Conservation (phyloP, 2,888 invertebrate species). For the Papilio protenor region DNA sequence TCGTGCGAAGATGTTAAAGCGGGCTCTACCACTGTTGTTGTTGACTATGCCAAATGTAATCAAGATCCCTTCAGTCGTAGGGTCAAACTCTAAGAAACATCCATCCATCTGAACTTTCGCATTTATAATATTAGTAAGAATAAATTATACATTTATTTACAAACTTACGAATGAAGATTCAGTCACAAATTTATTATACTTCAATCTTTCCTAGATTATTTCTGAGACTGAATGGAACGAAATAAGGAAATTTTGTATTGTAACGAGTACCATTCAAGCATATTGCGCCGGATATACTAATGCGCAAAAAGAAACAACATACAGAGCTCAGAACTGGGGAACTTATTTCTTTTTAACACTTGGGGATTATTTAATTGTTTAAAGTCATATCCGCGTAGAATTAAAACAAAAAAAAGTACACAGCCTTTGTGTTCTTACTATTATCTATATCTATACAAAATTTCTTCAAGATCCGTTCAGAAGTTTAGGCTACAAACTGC, state of each 20-base stretch:
- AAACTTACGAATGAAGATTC: background rate
- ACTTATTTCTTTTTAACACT: slow-evolving; percentile 1
- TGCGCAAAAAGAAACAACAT: background rate
- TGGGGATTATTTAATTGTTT: background rate
- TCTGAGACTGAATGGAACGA: background rate
- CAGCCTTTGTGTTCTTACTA: no score
- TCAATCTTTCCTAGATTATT: background rate
- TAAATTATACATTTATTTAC: no score
- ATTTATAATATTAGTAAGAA: no score
- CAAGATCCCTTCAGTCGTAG: no score
- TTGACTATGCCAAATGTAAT: no score
- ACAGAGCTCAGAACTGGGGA: background rate
- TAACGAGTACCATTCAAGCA: slow-evolving; percentile 13
- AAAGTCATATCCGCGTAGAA: background rate
- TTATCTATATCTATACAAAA: no score
- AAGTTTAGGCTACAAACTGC: no score
- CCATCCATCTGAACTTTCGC: no score
- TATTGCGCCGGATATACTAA: background rate
- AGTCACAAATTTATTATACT: background rate
- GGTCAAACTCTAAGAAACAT: no score
- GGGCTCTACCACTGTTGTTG: no score
- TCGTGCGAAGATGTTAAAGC: no score
- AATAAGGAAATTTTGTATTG: background rate
- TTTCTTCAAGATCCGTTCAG: no score
- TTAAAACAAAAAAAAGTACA: background rate